Percentiles rank a stretch among this genome's conserved stretches.
Evolutionary conservation across 2,888 invertebrate species (phyloP).

Genomic region (Sinopyrophorus schimmeli): DNA sequence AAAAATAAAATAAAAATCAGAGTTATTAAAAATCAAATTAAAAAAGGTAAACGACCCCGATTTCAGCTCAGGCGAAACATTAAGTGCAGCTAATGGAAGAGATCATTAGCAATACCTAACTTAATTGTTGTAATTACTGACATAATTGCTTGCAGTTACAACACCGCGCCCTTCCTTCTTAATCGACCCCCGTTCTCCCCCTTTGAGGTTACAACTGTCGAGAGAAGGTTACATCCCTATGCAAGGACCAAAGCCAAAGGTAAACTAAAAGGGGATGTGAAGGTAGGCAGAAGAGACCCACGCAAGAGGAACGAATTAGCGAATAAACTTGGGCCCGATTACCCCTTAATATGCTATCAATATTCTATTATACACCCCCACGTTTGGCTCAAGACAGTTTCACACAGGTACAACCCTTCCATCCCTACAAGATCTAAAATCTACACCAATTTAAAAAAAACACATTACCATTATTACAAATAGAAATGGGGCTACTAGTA

Average conservation of each 20-base stretch:
- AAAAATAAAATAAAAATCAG: too few species aligned
- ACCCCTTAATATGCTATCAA: constrained; percentile 30
- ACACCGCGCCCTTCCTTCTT: constrained; percentile 29
- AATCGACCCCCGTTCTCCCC: constrained; percentile 28
- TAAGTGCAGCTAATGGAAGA: constrained; percentile 30
- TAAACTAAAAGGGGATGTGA: constrained; percentile 1
- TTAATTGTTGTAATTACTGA: constrained; percentile 35
- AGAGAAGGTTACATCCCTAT: constrained; percentile 21
- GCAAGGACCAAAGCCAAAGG: constrained; percentile 2
- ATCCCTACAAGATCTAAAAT: too few species aligned
- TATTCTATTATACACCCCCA: constrained; percentile 26
- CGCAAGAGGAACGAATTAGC: constrained; percentile 25
- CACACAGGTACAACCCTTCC: background rate
- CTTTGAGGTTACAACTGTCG: constrained; percentile 24
- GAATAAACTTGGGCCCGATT: constrained; percentile 29
- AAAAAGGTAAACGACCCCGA: constrained; percentile 5
- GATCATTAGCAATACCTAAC: constrained; percentile 33
- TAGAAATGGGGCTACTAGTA: too few species aligned
- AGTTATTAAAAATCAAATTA: too few species aligned
- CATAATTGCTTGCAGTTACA: constrained; percentile 35
- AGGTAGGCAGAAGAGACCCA: constrained; percentile 1
- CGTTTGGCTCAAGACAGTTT: background rate
- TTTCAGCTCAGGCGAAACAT: constrained; percentile 22
- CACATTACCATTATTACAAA: too few species aligned
- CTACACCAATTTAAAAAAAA: too few species aligned